Conservation (phyloP, 1,140 invertebrate genomes). For the Linepithema humile region DNA sequence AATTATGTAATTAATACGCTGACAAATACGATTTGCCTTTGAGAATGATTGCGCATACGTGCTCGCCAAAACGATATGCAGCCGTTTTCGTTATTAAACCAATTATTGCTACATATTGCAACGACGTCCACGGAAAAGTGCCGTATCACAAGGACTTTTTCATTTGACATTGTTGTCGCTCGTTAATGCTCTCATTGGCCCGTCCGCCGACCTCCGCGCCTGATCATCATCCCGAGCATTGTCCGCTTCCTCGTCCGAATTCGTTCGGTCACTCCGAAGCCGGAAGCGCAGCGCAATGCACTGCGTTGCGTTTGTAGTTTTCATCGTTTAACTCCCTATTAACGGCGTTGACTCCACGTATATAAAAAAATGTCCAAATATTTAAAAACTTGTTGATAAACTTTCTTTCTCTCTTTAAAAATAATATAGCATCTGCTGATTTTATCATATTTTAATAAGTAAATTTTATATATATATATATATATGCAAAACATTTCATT, state of each 20-base stretch:
- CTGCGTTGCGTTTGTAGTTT: neutral
- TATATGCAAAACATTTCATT: neutral
- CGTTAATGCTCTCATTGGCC: constrained; percentile 71
- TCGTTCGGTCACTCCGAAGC: constrained; percentile 15
- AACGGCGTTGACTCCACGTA: neutral
- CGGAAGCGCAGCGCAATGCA: constrained; percentile 20
- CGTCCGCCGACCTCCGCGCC: constrained; percentile 10
- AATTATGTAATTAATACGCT: constrained; percentile 40
- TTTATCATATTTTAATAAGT: neutral
- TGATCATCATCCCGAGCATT: constrained; percentile 37
- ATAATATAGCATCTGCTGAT: neutral
- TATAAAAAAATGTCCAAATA: neutral
- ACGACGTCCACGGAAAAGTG: constrained; percentile 38
- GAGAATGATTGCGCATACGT: neutral
- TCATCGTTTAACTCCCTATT: neutral
- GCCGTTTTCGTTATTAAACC: constrained; percentile 73
- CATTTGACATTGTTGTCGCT: constrained; percentile 76
- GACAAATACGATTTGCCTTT: neutral
- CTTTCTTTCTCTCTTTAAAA: neutral
- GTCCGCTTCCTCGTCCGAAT: constrained; percentile 37
- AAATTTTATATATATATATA: neutral
- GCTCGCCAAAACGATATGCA: neutral
- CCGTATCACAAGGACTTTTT: constrained; percentile 75
- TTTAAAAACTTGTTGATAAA: neutral
- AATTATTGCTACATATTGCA: constrained; percentile 67